These are phyloP conservation scores for Plestiodon gilberti DNA, from an alignment of 2,113 vertebrate species.

Conservation along the genomic window DNA sequence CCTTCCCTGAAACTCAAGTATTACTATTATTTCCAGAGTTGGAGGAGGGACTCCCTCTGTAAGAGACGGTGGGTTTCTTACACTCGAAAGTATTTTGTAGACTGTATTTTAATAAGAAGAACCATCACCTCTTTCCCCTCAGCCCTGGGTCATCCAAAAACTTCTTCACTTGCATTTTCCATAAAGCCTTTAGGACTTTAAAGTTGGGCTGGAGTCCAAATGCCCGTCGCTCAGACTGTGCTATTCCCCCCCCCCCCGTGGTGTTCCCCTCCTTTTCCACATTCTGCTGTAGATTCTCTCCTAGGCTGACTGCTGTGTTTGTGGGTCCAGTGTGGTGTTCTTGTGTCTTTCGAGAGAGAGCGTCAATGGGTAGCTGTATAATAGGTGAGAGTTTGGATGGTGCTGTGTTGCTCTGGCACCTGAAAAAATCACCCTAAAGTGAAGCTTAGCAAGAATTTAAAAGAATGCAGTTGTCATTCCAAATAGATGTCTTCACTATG, in stretches of 20 bases:
- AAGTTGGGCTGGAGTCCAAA: slow-evolving; percentile 32
- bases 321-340: slow-evolving; percentile 68
- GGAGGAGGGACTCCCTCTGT: not conserved
- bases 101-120: slow-evolving; percentile 54
- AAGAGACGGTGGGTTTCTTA: not conserved
- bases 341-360: slow-evolving; percentile 58
- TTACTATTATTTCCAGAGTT: no score
- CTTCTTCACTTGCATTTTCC: not conserved
- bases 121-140: slow-evolving; percentile 54
- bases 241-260: slow-evolving; percentile 20
- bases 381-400: slow-evolving; percentile 55
- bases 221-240: slow-evolving; percentile 10
- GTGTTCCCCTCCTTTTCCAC: slow-evolving; percentile 7
- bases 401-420: slow-evolving; percentile 55
- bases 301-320: slow-evolving; percentile 64
- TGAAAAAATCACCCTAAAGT: slow-evolving; percentile 5
- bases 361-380: slow-evolving; percentile 64
- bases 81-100: fast-evolving
- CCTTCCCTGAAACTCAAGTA: not conserved
- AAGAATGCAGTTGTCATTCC: not conserved
- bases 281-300: slow-evolving; percentile 56
- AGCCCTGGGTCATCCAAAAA: not conserved
- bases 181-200: slow-evolving; percentile 63
- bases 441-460: not conserved
- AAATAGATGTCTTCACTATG: slow-evolving; percentile 57